Base-by-base conservation (phyloP, 2,113 vertebrate species). In the Cephalopholis sonnerati region DNA sequence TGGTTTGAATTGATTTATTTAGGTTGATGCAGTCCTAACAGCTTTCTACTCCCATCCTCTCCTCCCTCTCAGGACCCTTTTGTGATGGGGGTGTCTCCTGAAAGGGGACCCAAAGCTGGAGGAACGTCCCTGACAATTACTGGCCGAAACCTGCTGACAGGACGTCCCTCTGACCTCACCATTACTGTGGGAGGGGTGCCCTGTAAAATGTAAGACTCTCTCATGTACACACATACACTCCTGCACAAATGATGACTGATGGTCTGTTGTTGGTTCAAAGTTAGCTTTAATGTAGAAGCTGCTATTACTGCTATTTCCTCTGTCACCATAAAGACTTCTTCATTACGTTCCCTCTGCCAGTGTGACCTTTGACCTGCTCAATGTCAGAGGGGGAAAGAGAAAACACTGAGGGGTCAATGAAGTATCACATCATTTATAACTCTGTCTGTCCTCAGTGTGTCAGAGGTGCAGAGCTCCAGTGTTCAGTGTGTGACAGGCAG, bases 101-200 rank as follows among this genome's bases (percentile, higher is more conserved):
- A 93, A 69, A 95, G 92, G 17, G 98, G 98, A 3, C 98, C 98
- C 57, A 96, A 96, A 90, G 97, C 98, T 0, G 98, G 98, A 36
- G 98, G 98, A 61, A 99, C 98, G 7, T 91, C 84, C 51, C 95
- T 99, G 18, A 98, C 96, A 0, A 95, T 99, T 87, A 95, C 84
- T 0, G 98, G 98, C 63, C 93, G 92, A n/a, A 96, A 97, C 87
- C 95, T 99, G 68, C 93, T 97, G 84, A 99, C 98, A 0, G 98
- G 98, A 4, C 95, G 93, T 24, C 90, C 95, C n/a, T 94, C 92
- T 51, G 97, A 98, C 85, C 96, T 98, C 89, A 94, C 89, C 27
- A 88, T 99, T 57, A 90, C 97, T 20, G 93, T 99, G 55, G 98
- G 98, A 81, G 94, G 96, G 50, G 95, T 97, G 10, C 94, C 96